phyloP scores from a whole-genome alignment of 2,888 invertebrate genomes.

The Xestia rhomboidea region DNA sequence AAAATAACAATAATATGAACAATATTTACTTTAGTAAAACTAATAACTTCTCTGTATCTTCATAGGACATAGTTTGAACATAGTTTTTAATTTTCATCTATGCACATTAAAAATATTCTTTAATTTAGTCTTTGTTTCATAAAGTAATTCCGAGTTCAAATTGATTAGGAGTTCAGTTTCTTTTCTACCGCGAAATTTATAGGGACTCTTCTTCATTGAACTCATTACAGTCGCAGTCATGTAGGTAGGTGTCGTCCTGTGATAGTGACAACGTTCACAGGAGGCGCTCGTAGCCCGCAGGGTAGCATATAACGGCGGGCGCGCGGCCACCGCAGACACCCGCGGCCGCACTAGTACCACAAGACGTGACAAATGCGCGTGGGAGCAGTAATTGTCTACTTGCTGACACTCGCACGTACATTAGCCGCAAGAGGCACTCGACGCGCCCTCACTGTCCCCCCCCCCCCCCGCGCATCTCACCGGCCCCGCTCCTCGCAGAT shows the following conservation, averaged over 20 bases:
- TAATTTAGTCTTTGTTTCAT: no score
- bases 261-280: not conserved
- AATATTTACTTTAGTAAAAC: no score
- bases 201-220: not conserved
- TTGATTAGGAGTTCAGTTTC: not conserved
- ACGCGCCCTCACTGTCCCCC: slow-evolving; percentile 11
- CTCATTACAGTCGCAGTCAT: not conserved
- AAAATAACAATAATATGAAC: no score
- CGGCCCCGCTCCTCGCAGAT: not conserved
- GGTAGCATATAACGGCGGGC: not conserved
- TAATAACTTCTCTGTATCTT: no score
- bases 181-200: no score
- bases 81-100: no score
- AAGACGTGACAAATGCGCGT: slow-evolving; percentile 55
- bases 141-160: not conserved
- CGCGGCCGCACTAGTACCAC: slow-evolving; percentile 1
- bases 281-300: not conserved
- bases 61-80: no score
- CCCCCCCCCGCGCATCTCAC: not conserved
- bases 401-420: slow-evolving; percentile 52
- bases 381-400: slow-evolving; percentile 73
- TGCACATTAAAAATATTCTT: no score
- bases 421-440: slow-evolving; percentile 41
- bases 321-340: slow-evolving; percentile 6
- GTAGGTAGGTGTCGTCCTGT: not conserved